Base-by-base conservation (phyloP, 2,888 invertebrate genomes). In the Cataglyphis albicans region DNA sequence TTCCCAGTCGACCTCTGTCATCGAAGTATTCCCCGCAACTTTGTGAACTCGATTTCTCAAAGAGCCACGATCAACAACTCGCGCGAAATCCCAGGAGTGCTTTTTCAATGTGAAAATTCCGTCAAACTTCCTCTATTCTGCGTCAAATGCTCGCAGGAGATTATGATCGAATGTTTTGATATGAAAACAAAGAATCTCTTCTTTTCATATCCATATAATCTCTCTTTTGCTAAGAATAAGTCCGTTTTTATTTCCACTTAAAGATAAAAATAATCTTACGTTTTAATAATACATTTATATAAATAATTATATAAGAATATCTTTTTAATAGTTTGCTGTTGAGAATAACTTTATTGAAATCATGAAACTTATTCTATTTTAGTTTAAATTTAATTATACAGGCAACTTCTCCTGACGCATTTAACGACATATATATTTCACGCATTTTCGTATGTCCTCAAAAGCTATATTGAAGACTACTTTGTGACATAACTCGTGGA, bases 41-140 rank as follows among this genome's bases (percentile, higher is more conserved):
- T 80, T 25, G 35, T 12, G 78, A 78, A 70, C 44, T 80, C 70
- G 72, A 80, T 80, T 72, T 18, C 72, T 80, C 78, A 61, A 80
- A 80, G 44, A 72, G 32, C 32, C 25, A 35, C 25, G 59, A 59
- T 59, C 57, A 78, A 78, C 55, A 52, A 55, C 78, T 44, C 44
- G 59, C 32, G 18, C 32, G 41, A 52, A 32, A 38, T 15, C 65
- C 18, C 25, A 25, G n/a, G 38, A 21, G 78, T 68, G 35, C 59
- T 59, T 78, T 44, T 25, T 48, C 32, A 70, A 72, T 25, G 70
- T 21, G 59, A 18, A 35, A 70, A 80, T 70, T 70, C 18, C 44
- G 61, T 78, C 59, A 44, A 78, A 78, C 78, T 78, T 70, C 18
- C 35, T 25, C 35, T 44, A 78, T 78, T 59, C 15, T 41, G 15